Conservation (phyloP, 64 coral and sea anemone genomes). For the Montipora capricornis region DNA sequence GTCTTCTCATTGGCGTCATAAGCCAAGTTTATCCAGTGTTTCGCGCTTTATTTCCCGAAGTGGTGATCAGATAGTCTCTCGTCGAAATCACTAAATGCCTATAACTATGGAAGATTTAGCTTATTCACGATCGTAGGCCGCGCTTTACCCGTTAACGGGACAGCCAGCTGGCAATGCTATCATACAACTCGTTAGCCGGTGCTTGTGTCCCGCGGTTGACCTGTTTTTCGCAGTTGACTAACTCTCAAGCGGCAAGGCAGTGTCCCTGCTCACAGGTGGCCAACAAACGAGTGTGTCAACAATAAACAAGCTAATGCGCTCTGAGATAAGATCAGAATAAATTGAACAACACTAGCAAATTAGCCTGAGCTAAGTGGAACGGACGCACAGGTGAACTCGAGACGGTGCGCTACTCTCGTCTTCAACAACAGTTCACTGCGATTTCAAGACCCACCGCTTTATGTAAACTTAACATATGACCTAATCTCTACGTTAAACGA, state of each 20-base stretch:
- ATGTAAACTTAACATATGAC: neutral
- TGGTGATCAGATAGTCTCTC: neutral
- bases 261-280: constrained; percentile 29
- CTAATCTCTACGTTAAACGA: neutral
- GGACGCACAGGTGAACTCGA: neutral
- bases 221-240: constrained; percentile 36
- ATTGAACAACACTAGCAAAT: constrained; percentile 54
- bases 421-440: neutral
- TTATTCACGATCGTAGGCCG: neutral
- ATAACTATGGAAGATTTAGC: neutral
- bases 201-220: constrained; percentile 41
- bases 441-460: neutral
- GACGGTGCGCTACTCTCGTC: neutral
- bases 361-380: neutral
- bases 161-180: neutral
- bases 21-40: neutral
- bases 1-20: constrained; percentile 65
- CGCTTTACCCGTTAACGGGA: neutral
- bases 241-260: constrained; percentile 25
- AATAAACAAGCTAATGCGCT: constrained; percentile 1
- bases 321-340: constrained; percentile 51
- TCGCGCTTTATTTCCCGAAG: neutral
- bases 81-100: too few relatives aligned
- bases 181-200: constrained; percentile 22
- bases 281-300: constrained; percentile 14